Percentiles rank a stretch among this genome's conserved stretches.
phyloP scores from a whole-genome alignment of 30 jellyfish, hydroid and myxozoan genomes.

The Nemopilema nomurai region DNA sequence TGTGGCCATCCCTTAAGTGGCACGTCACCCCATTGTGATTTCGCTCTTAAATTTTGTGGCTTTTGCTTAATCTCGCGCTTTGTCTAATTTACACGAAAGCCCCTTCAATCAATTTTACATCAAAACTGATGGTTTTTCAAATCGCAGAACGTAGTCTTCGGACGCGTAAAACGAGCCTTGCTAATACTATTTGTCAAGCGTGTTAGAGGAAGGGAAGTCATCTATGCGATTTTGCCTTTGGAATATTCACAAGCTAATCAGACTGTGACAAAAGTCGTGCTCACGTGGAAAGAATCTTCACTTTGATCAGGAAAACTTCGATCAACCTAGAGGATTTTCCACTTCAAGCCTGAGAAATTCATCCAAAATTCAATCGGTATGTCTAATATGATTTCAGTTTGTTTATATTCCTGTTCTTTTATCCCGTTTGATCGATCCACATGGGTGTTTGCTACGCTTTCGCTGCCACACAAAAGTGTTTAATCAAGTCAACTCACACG shows the following conservation, averaged over 20 bases:
- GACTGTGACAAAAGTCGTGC: neutral
- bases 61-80: slow-evolving; percentile 43
- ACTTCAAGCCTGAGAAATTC: neutral
- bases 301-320: too few species aligned
- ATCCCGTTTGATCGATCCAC: neutral
- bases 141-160: slow-evolving; percentile 14
- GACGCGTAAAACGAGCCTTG: slow-evolving; percentile 3
- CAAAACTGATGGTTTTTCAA: slow-evolving; percentile 53
- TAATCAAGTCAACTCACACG: too few species aligned
- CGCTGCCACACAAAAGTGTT: too few species aligned
- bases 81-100: slow-evolving; percentile 69
- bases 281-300: too few species aligned
- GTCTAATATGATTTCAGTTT: neutral
- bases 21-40: slow-evolving; percentile 60
- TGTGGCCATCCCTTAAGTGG: slow-evolving; percentile 58
- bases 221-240: neutral
- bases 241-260: neutral
- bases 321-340: neutral
- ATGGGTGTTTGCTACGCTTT: neutral
- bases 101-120: slow-evolving; percentile 42
- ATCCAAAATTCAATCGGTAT: neutral
- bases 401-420: neutral
- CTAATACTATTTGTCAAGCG: slow-evolving; percentile 10
- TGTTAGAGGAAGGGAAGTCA: neutral
- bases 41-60: slow-evolving; percentile 40